A percentile compares a stretch with the other conserved stretches of the same genome.
Evolutionary conservation across 2,113 vertebrate species (phyloP).

Genomic region (Microcebus murinus): DNA sequence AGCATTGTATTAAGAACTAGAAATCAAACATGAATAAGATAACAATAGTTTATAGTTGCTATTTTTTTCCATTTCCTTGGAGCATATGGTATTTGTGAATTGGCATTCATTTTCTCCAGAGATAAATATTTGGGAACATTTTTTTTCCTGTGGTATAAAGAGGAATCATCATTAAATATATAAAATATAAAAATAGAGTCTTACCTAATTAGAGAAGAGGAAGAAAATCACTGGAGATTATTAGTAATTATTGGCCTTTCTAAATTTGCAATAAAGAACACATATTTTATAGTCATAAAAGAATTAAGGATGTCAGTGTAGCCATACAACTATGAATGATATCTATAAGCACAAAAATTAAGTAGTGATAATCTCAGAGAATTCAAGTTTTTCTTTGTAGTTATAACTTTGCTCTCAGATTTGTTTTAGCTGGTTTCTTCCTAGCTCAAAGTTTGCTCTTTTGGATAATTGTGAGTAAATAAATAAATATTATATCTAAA

Average conservation of each 20-base stretch:
- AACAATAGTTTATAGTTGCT: not conserved
- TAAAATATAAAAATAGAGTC: slow-evolving; percentile 48
- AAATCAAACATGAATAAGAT: slow-evolving; percentile 43
- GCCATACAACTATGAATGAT: slow-evolving; percentile 8
- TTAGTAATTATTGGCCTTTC: slow-evolving; percentile 59
- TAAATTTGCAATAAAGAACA: slow-evolving; percentile 43
- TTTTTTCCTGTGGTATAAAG: slow-evolving; percentile 34
- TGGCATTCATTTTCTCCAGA: slow-evolving; percentile 28
- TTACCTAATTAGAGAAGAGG: slow-evolving; percentile 39
- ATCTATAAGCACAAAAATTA: slow-evolving; percentile 5
- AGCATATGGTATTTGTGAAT: not conserved
- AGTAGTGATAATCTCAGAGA: slow-evolving; percentile 18
- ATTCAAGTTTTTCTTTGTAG: not conserved
- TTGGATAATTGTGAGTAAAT: slow-evolving; percentile 35
- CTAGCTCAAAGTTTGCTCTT: slow-evolving; percentile 22
- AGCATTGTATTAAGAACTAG: slow-evolving; percentile 41
- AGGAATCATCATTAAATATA: slow-evolving; percentile 51
- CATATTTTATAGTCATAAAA: slow-evolving; percentile 44
- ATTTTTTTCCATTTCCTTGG: slow-evolving; percentile 42
- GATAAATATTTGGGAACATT: slow-evolving; percentile 49
- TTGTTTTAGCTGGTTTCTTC: slow-evolving; percentile 35
- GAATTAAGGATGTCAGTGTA: not conserved
- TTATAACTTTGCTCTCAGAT: slow-evolving; percentile 26
- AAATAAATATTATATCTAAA: slow-evolving; percentile 9
- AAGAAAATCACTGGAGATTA: slow-evolving; percentile 6